Evolutionary conservation across 2,888 invertebrate genomes (phyloP).

Genomic region (Diploptera punctata): DNA sequence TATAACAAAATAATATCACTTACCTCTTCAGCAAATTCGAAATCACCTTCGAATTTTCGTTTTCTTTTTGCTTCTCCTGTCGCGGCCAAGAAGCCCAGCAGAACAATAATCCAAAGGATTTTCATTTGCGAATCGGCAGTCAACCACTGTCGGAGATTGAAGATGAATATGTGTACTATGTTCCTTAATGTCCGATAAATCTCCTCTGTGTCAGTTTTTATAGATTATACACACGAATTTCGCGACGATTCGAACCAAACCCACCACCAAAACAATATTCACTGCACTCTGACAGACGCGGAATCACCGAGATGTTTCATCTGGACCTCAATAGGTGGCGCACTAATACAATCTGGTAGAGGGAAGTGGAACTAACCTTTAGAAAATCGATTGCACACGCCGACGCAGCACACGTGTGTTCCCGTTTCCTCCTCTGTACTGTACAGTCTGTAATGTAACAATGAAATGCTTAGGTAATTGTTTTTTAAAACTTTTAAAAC

Average conservation of each 20-base stretch:
- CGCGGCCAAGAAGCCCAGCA: conserved; percentile 53
- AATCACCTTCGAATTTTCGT: conserved; percentile 78
- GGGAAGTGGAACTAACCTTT: conserved; percentile 18
- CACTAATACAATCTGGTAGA: conserved; percentile 11
- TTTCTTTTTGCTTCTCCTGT: conserved; percentile 63
- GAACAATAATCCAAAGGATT: conserved; percentile 57
- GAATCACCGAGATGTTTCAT: conserved; percentile 23
- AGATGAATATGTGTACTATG: conserved; percentile 4
- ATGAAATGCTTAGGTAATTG: too few relatives aligned
- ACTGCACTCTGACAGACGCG: conserved; percentile 34
- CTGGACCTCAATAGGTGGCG: conserved; percentile 33
- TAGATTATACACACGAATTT: conserved; percentile 18
- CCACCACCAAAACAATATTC: conserved; percentile 29
- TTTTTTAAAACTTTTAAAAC: too few relatives aligned
- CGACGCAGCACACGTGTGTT: conserved; percentile 1
- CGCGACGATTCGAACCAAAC: conserved; percentile 15
- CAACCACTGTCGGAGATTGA: conserved; percentile 32
- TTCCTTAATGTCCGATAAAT: neutral
- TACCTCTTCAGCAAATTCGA: conserved; percentile 82
- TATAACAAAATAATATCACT: conserved; percentile 46
- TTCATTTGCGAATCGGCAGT: conserved; percentile 50
- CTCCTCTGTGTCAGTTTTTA: neutral
- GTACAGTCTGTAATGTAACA: too few relatives aligned
- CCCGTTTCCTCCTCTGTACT: conserved; percentile 18
- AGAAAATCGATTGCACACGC: conserved; percentile 33